Base-by-base conservation (phyloP, 2,113 vertebrate genomes). In the Rhipidura dahli region DNA sequence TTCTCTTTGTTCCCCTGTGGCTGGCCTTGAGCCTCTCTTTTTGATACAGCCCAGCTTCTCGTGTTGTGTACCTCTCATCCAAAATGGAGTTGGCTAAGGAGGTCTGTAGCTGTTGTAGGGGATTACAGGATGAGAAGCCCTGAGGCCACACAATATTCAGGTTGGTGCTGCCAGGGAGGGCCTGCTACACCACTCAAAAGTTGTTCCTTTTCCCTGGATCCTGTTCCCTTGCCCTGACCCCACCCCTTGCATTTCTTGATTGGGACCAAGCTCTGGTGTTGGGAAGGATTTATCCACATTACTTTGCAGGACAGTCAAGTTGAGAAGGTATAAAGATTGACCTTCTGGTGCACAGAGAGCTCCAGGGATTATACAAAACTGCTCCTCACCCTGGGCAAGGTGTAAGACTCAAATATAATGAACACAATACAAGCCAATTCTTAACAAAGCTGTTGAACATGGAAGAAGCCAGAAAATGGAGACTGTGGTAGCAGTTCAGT, bases 71-170 rank as follows among this genome's bases (percentile, higher is more conserved):
- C 75, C 16, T 21, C 9, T 33, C 3, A 19, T 47, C 7, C 78
- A 57, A 90, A 93, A 85, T 6, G 35, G 12, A 75, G 35, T 3
- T 59, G 51, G n/a, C 49, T 63, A 21, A 84, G 27, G 37, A 57
- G 31, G 11, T 28, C 49, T 53, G 14, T 30, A 69, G 45, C n/a
- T 22, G 4, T 9, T 45, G 8, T 37, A 5, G 14, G 26, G 47
- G 54, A 61, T 81, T 66, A 44, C 8, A 61, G 22, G 19, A 4
- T 26, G 9, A 57, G 54, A 73, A 87, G n/a, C 13, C 40, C 63
- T 0, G 0, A 59, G 15, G 28, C 24, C 3, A 1, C 0, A 0
- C 14, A 35, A 22, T 2, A 2, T 75, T 93, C 49, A 59, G 30
- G 35, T 35, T 7, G 20, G 30, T 42, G 30, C 16, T 89, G 50